phyloP scores from a whole-genome alignment of 2,888 invertebrate genomes.

The Ennomos quercinarius region DNA sequence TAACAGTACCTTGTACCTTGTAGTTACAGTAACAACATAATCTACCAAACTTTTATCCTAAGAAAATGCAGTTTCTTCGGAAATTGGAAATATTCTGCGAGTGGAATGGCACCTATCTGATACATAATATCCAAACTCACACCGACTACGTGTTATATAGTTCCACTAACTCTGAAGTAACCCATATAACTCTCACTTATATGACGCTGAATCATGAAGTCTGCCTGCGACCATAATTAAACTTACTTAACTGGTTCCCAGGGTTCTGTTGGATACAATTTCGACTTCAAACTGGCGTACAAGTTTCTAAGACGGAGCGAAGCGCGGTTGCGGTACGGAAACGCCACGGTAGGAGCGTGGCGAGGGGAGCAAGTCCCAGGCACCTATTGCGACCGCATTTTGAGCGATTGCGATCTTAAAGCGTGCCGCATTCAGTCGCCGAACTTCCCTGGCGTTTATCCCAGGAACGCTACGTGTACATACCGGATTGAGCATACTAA shows the following conservation, averaged over 20 bases:
- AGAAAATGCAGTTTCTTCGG: no score
- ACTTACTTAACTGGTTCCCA: conserved; percentile 59
- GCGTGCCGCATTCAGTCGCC: conserved; percentile 93
- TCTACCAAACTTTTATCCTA: no score
- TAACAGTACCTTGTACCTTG: no score
- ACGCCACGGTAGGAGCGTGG: conserved; percentile 89
- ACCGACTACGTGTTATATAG: no score
- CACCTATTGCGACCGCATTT: conserved; percentile 92
- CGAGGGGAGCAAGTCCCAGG: conserved; percentile 90
- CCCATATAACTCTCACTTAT: neutral
- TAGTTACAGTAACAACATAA: no score
- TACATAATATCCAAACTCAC: neutral
- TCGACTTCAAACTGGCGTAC: conserved; percentile 94
- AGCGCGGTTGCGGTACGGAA: conserved; percentile 91
- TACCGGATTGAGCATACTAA: conserved; percentile 89
- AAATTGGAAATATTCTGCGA: no score
- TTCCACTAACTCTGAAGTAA: neutral
- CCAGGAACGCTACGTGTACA: conserved; percentile 93
- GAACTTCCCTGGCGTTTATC: conserved; percentile 96
- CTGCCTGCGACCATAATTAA: conserved; percentile 36
- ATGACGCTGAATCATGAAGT: conserved; percentile 24
- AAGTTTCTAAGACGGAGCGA: conserved; percentile 92
- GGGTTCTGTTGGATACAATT: conserved; percentile 90
- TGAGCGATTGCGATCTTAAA: conserved; percentile 90
- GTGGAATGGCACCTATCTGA: no score